These are phyloP conservation scores for Hippotragus niger DNA, from an alignment of 2,113 vertebrate species.

Conservation along the genomic window DNA sequence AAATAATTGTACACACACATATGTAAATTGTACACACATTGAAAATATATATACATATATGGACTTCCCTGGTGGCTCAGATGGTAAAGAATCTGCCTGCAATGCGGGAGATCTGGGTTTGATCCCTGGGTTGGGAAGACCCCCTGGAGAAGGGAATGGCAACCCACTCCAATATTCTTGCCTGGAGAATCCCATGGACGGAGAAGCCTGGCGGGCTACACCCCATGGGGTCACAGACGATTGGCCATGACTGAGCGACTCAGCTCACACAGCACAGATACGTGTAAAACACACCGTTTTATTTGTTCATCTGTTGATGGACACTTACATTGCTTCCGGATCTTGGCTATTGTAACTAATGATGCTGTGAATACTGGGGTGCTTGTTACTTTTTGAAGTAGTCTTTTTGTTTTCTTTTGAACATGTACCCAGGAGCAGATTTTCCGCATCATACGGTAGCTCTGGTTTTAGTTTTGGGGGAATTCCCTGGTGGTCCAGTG, in stretches of 20 bases:
- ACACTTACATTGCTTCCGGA: accelerated
- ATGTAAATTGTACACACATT: background rate
- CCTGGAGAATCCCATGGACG: background rate
- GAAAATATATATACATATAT: background rate
- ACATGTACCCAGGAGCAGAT: background rate
- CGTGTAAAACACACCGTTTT: background rate
- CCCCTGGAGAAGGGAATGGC: background rate
- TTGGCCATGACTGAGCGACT: background rate
- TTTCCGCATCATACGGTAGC: background rate
- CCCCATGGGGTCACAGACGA: background rate
- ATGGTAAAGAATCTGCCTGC: background rate
- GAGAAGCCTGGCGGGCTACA: accelerated
- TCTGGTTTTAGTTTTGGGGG: background rate
- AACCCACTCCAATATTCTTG: background rate
- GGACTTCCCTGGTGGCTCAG: background rate
- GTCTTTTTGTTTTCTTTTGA: background rate
- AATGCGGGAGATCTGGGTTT: background rate
- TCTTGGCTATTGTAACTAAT: background rate
- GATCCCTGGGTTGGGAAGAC: background rate
- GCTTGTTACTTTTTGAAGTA: background rate
- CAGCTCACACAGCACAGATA: background rate
- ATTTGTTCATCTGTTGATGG: background rate
- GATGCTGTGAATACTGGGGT: background rate
- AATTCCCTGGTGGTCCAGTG: background rate
- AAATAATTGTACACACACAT: background rate